A percentile compares a stretch with the other conserved stretches of the same genome.
These are phyloP conservation scores for Falco cherrug DNA, from an alignment of 2,797 vertebrate genomes.

Conservation along the genomic window DNA sequence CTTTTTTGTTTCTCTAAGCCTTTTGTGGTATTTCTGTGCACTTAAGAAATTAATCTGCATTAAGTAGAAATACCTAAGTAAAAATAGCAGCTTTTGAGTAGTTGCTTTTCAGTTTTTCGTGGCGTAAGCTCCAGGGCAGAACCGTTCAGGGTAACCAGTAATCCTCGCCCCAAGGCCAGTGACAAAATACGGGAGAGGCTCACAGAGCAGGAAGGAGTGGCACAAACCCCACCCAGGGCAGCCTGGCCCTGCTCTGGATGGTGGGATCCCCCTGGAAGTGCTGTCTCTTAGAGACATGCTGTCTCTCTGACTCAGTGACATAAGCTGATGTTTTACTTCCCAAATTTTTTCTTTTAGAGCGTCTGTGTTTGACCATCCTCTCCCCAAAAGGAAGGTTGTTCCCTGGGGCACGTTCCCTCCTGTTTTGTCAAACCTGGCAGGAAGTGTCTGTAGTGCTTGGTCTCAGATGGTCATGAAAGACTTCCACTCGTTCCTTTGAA, in stretches of 20 bases:
- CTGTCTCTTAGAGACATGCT: not conserved
- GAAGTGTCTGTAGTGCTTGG: not conserved
- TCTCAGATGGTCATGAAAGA: not conserved
- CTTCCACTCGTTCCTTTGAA: not conserved
- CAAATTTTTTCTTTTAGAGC: not conserved
- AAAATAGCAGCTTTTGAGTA: not conserved
- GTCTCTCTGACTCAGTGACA: not conserved
- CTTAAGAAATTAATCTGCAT: slow-evolving; percentile 24
- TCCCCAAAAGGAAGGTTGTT: not conserved
- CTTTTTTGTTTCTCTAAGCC: slow-evolving; percentile 21
- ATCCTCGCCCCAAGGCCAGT: not conserved
- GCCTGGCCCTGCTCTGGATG: not conserved
- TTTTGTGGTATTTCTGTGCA: slow-evolving; percentile 22
- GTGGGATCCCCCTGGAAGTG: not conserved
- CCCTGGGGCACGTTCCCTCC: not conserved
- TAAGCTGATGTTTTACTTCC: accelerated
- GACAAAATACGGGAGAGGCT: not conserved
- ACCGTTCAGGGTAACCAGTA: not conserved
- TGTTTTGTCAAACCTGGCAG: not conserved
- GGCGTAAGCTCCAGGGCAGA: not conserved
- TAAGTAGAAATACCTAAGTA: not conserved
- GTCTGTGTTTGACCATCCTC: not conserved
- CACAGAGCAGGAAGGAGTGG: accelerated
- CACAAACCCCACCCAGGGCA: not conserved
- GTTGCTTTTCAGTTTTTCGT: not conserved